Evolutionary conservation across 2,888 invertebrate genomes (phyloP), one percentile per base, ranked within the genome.

Genomic region (Plagiodera versicolora): DNA sequence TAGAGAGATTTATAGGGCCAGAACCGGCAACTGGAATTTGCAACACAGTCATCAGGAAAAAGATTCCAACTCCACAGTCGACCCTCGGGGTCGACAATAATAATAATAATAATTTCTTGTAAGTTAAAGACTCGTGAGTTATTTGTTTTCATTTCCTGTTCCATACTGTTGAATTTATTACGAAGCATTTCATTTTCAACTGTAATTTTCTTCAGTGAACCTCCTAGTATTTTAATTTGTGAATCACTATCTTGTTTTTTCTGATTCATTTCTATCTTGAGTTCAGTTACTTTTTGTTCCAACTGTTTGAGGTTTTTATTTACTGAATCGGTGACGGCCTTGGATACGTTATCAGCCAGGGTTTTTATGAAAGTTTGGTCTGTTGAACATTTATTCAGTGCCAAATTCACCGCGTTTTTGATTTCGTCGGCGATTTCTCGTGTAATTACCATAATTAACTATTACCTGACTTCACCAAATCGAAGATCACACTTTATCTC

Each of bases 81-180:
- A n/a, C n/a, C n/a, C n/a, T n/a, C n/a, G n/a, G n/a, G n/a, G n/a
- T n/a, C n/a, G n/a, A n/a, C n/a, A n/a, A n/a, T n/a, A n/a, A n/a
- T n/a, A n/a, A n/a, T n/a, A n/a, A n/a, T n/a, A n/a, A n/a, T n/a
- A n/a, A n/a, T n/a, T n/a, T n/a, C n/a, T 49, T 49, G 49, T 49
- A 28, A 49, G 49, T 49, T 49, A 10, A 49, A 49, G 14, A 28
- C 28, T 49, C 28, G 49, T 16, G 18, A 24, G 20, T 48, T 48
- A 48, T 24, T 48, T 48, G n/a, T n/a, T 47, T 19, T 47, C 47
- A 47, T 47, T 47, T 47, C 47, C 1, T 47, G 47, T 47, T 47
- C 24, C 48, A 48, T 48, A 48, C 24, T 48, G 48, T 48, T 24
- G n/a, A 48, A 2, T 48, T 48, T 20, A 48, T 48, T 20, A 48